Evolutionary conservation across 2,797 vertebrate species (phyloP).

Genomic region (Muraenolepis orangiensis): DNA sequence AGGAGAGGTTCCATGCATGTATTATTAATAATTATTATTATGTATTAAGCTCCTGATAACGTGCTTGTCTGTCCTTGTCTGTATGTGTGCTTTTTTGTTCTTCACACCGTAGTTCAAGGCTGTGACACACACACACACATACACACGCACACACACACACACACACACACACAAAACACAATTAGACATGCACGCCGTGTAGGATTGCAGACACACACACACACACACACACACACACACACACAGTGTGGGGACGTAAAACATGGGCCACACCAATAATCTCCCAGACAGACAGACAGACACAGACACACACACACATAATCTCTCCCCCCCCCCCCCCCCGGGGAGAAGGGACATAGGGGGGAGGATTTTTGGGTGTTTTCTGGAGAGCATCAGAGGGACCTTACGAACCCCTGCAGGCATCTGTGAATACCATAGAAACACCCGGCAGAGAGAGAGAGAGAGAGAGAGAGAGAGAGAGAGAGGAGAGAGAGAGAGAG

Average conservation of each 20-base stretch:
- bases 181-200: not conserved
- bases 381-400: conserved; percentile 19
- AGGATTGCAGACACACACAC: not conserved
- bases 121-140: not conserved
- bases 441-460: too few relatives aligned
- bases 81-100: not conserved
- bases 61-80: not conserved
- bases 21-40: too few relatives aligned
- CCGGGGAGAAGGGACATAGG: conserved; percentile 3
- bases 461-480: too few relatives aligned
- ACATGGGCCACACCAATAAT: too few relatives aligned
- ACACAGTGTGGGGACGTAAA: too few relatives aligned
- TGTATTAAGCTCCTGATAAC: not conserved
- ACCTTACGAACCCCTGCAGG: conserved; percentile 11
- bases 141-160: too few relatives aligned
- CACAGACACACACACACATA: not conserved
- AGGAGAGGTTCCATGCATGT: not conserved
- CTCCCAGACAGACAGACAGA: too few relatives aligned
- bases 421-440: not conserved
- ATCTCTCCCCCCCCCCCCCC: conserved; percentile 20
- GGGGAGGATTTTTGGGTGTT: not conserved
- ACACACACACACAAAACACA: too few relatives aligned
- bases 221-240: too few relatives aligned
- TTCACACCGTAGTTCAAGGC: not conserved
- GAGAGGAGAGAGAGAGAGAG: too few relatives aligned